phyloP scores from a whole-genome alignment of 2,113 vertebrate genomes.

The Lipotes vexillifer region DNA sequence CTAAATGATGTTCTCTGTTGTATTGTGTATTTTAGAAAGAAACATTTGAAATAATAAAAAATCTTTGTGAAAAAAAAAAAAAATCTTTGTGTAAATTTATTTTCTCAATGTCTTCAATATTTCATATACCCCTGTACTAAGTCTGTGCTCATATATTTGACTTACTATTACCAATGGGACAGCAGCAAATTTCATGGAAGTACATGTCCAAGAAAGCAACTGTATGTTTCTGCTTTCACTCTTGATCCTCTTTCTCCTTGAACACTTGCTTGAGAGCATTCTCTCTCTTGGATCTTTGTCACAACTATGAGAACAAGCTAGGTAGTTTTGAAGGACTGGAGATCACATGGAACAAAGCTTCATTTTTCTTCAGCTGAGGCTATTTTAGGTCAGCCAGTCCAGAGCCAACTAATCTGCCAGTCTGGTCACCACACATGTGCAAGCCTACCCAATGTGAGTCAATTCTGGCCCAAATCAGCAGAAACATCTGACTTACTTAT shows the following conservation, averaged over 20 bases:
- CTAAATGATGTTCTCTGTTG: neutral
- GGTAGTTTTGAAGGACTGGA: neutral
- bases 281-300: neutral
- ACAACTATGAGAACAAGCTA: neutral
- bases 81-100: neutral
- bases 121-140: neutral
- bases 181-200: neutral
- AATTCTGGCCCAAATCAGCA: neutral
- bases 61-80: neutral
- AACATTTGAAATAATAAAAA: neutral
- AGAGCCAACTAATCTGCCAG: neutral
- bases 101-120: neutral
- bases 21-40: neutral
- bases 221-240: neutral
- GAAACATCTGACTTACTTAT: neutral
- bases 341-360: neutral
- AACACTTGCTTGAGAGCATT: neutral
- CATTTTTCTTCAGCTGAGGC: neutral
- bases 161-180: neutral
- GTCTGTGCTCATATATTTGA: neutral
- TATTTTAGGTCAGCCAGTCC: neutral
- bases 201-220: neutral
- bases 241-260: neutral
- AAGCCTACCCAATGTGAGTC: fast-evolving
- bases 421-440: too few species aligned